Evolutionary conservation across 1,140 invertebrate genomes (phyloP), one percentile per base, ranked within the genome.

Genomic region (Phortica variegata): DNA sequence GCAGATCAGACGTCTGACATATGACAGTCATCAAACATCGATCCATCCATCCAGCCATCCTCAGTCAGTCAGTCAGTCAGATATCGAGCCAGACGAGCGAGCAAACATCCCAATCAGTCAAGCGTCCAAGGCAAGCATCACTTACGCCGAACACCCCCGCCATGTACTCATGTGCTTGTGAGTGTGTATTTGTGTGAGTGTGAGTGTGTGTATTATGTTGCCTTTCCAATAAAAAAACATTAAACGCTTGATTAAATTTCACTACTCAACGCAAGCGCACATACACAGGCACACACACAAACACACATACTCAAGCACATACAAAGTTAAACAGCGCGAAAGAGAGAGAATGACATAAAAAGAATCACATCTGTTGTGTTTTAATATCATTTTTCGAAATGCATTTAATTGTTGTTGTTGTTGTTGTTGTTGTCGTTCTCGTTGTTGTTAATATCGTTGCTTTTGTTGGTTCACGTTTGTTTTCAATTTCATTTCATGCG

Each of bases 191-290:
- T 50, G 26, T 59, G 56, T 62, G 26, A 17, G 8, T 39, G 37
- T 39, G 16, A 17, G 7, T 41, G 16, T 48, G 16, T 48, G 17
- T 19, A 70, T 60, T 60, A 58, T 65, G 37, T 68, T 68, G 53
- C 47, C 46, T 57, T 71, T 71, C 66, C 66, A 71, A 61, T 68
- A 16, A 45, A 45, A 58, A 58, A 60, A 60, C 63, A 71, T 71
- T 71, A 71, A 71, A 71, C 66, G 66, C 66, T 71, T 71, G 66
- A 71, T 71, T 71, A 71, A 71, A 71, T 71, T 71, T 71, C 66
- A 71, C 66, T 71, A 68, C 63, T 68, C 68, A 68, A 20, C 47
- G 44, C 56, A 16, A 59, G 62, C 63, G 50, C 62, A 40, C 36
- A 46, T 17, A 43, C 29, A 38, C 49, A 38, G 36, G 50, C 31